Evolutionary conservation across 2,797 vertebrate genomes (phyloP).

Genomic region (Sciaenops ocellatus): DNA sequence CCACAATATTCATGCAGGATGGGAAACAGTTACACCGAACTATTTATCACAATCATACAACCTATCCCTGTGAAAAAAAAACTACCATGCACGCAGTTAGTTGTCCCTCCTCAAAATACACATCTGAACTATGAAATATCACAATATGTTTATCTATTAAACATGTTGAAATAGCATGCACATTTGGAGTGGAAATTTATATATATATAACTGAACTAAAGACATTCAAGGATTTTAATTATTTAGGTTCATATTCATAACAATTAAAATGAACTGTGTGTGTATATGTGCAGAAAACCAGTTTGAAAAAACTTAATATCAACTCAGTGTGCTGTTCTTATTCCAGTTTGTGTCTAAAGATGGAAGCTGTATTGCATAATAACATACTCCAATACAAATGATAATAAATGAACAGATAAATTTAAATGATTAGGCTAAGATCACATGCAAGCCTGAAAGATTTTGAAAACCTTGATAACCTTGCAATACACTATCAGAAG

Average conservation of each 20-base stretch:
- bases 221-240: not conserved
- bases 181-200: not conserved
- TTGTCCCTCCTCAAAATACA: not conserved
- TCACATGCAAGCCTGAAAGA: not conserved
- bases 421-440: too few relatives aligned
- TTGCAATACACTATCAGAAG: constrained; percentile 22
- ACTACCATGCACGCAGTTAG: not conserved
- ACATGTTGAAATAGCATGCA: not conserved
- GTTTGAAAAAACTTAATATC: not conserved
- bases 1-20: not conserved
- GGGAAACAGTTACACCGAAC: not conserved
- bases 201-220: not conserved
- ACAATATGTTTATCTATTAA: not conserved
- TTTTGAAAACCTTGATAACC: not conserved
- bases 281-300: not conserved
- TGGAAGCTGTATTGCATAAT: not conserved
- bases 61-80: not conserved
- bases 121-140: not conserved
- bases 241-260: not conserved
- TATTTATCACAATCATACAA: not conserved
- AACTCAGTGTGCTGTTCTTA: not conserved
- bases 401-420: not conserved
- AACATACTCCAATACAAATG: not conserved
- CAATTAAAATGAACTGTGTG: not conserved
- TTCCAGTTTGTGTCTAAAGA: not conserved